Conservation (phyloP, 2,888 invertebrate species). For the Cantharis flavilabris region DNA sequence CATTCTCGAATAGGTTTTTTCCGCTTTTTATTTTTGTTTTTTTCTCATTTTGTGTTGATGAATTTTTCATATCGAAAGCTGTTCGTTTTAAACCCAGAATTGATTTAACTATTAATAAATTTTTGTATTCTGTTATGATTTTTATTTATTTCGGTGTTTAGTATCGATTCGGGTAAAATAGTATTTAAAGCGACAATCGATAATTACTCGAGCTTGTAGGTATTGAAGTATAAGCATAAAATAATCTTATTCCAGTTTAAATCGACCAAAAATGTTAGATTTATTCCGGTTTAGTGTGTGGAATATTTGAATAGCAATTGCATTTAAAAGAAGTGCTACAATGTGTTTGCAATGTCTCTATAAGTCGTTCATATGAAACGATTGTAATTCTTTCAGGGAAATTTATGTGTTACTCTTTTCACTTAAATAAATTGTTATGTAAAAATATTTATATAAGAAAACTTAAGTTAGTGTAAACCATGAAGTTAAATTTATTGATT, state of each 20-base stretch:
- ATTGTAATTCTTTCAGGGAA: slow-evolving; percentile 8
- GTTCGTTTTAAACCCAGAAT: neutral
- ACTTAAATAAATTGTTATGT: neutral
- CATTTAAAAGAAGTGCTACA: slow-evolving; percentile 19
- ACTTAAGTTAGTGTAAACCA: too few relatives aligned
- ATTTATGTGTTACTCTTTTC: neutral
- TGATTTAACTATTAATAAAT: neutral
- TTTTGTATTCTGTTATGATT: neutral
- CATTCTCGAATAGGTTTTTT: slow-evolving; percentile 9
- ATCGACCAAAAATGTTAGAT: slow-evolving; percentile 15
- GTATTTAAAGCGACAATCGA: neutral
- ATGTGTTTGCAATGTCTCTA: slow-evolving; percentile 18
- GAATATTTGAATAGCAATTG: slow-evolving; percentile 21
- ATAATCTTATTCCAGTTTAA: slow-evolving; percentile 15
- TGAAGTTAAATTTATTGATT: too few relatives aligned
- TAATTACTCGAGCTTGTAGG: neutral
- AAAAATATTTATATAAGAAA: neutral
- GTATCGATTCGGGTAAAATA: neutral
- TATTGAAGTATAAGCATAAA: neutral
- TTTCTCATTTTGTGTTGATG: slow-evolving; percentile 15
- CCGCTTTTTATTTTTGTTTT: slow-evolving; percentile 13
- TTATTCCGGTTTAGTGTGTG: slow-evolving; percentile 3
- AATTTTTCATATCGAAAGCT: slow-evolving; percentile 12
- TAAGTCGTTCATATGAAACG: slow-evolving; percentile 17
- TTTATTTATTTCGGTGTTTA: neutral